Percentiles rank a stretch among this genome's conserved stretches.
Conservation (phyloP, 2,797 vertebrate genomes). For the Crenichthys baileyi region DNA sequence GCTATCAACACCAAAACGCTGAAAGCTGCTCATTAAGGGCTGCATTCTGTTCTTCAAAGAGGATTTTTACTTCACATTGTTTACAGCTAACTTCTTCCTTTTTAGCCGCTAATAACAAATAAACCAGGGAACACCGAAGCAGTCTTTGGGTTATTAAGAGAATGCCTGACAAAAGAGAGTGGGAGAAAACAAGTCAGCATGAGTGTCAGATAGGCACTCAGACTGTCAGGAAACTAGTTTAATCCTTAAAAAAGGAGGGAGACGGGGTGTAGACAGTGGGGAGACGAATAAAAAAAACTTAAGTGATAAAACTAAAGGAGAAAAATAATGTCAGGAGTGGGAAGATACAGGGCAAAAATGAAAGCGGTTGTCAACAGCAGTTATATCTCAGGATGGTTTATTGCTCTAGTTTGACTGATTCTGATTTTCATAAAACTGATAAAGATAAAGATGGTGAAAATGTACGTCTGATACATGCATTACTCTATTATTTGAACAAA, state of each 20-base stretch:
- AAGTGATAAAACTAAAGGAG: constrained; percentile 8
- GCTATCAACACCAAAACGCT: constrained; percentile 31
- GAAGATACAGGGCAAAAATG: constrained; percentile 13
- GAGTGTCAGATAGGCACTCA: constrained; percentile 17
- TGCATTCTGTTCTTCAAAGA: constrained; percentile 42
- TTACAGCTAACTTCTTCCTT: constrained; percentile 47
- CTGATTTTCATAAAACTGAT: background rate
- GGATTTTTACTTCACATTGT: constrained; percentile 50
- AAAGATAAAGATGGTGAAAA: background rate
- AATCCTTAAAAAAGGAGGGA: constrained; percentile 1
- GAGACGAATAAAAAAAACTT: constrained; percentile 25
- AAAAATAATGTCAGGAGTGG: constrained; percentile 14
- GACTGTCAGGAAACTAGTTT: constrained; percentile 31
- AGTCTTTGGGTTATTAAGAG: constrained; percentile 44
- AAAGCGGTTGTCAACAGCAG: background rate
- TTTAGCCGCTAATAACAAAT: constrained; percentile 58
- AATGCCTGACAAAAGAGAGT: constrained; percentile 32
- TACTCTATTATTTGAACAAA: background rate
- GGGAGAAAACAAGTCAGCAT: constrained; percentile 26
- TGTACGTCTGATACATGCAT: background rate
- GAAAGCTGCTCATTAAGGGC: constrained; percentile 57
- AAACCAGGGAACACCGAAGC: constrained; percentile 34
- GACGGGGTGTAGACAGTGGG: background rate
- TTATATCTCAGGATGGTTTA: background rate
- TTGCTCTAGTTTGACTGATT: background rate